Evolutionary conservation across 2,797 vertebrate genomes (phyloP).

Genomic region (Sebastes paucispinis): DNA sequence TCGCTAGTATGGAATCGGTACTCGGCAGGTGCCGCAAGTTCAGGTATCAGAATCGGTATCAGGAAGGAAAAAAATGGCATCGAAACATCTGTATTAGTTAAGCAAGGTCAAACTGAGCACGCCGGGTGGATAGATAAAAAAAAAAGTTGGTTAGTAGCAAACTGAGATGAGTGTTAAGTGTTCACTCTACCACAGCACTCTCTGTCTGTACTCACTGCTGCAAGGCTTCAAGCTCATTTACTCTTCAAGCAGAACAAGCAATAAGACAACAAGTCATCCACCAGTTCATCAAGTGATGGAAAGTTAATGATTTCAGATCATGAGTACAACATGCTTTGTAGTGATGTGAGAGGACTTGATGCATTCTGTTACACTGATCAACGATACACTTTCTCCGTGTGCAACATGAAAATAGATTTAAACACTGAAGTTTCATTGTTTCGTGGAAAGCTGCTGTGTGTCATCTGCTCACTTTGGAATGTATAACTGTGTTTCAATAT

Average conservation of each 20-base stretch:
- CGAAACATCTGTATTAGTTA: background rate
- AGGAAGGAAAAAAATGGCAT: too few relatives aligned
- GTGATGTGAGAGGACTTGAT: background rate
- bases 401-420: background rate
- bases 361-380: background rate
- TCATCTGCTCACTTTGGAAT: too few relatives aligned
- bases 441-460: background rate
- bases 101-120: background rate
- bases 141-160: slow-evolving; percentile 7
- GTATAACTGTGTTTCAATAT: too few relatives aligned
- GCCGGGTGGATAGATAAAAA: too few relatives aligned
- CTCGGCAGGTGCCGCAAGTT: too few relatives aligned
- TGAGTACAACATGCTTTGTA: background rate
- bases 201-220: slow-evolving; percentile 68
- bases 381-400: background rate
- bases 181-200: slow-evolving; percentile 26
- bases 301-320: background rate
- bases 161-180: background rate
- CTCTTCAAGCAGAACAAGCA: slow-evolving; percentile 71
- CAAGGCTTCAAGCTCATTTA: slow-evolving; percentile 43
- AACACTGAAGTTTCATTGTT: background rate
- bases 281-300: background rate
- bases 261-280: slow-evolving; percentile 38
- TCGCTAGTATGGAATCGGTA: too few relatives aligned
- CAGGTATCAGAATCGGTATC: too few relatives aligned